A percentile compares a stretch with the other conserved stretches of the same genome.
Evolutionary conservation across 2,888 invertebrate genomes (phyloP).

Genomic region (Sthenelais limicola): DNA sequence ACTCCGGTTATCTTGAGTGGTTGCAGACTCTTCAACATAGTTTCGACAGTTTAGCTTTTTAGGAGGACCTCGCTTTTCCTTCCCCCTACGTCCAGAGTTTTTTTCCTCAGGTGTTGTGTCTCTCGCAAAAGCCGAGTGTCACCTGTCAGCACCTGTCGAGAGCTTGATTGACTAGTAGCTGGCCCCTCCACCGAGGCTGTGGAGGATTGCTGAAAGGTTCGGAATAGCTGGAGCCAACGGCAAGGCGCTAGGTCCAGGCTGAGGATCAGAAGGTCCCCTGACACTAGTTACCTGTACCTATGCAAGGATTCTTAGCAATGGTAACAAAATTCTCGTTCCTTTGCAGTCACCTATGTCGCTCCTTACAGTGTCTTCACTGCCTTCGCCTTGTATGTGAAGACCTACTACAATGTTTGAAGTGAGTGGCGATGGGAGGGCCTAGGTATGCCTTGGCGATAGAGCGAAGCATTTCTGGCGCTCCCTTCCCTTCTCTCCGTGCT

Average conservation of each 20-base stretch:
- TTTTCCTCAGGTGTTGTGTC: too few species aligned
- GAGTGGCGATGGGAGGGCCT: slow-evolving; percentile 8
- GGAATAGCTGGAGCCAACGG: slow-evolving; percentile 5
- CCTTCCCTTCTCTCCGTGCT: background rate
- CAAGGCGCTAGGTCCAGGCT: background rate
- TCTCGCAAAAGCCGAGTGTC: too few species aligned
- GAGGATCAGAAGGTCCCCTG: background rate
- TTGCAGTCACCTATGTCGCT: background rate
- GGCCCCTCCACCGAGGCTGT: background rate
- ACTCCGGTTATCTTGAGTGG: too few species aligned
- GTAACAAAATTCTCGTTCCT: slow-evolving; percentile 8
- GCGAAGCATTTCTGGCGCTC: slow-evolving; percentile 29
- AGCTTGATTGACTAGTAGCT: slow-evolving; percentile 10
- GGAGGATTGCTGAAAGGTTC: background rate
- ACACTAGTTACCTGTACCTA: slow-evolving; percentile 7
- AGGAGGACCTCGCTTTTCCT: too few species aligned
- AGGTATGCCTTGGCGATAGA: slow-evolving; percentile 22
- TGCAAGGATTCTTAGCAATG: slow-evolving; percentile 16
- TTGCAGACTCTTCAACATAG: too few species aligned
- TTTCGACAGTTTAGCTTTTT: too few species aligned
- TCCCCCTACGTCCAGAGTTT: too few species aligned
- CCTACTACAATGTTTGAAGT: slow-evolving; percentile 1
- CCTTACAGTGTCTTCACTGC: background rate
- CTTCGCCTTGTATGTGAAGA: background rate
- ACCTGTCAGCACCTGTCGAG: slow-evolving; percentile 20